phyloP scores from a whole-genome alignment of 2,888 invertebrate species.

The Sinhomidia bicolor region DNA sequence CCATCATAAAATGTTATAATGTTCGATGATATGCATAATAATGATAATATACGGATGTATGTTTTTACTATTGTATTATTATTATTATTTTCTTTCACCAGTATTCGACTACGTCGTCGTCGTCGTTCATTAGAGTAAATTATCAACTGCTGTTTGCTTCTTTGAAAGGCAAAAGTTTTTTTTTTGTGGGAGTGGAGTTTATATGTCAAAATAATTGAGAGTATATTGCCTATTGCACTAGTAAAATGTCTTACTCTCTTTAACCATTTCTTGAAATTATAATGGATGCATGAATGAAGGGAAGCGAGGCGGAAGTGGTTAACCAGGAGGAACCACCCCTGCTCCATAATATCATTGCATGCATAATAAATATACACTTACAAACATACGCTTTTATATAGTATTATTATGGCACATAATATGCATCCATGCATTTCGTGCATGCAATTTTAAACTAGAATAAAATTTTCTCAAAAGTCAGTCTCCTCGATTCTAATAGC shows the following conservation, averaged over 20 bases:
- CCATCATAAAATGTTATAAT: background rate
- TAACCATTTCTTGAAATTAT: background rate
- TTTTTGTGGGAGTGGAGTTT: background rate
- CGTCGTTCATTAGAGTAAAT: background rate
- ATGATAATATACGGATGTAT: background rate
- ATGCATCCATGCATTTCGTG: too few species aligned
- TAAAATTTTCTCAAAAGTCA: background rate
- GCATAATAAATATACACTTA: too few species aligned
- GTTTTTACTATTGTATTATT: background rate
- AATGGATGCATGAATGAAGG: slow-evolving; percentile 38
- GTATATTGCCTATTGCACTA: background rate
- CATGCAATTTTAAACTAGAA: background rate
- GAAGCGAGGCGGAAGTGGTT: slow-evolving; percentile 66
- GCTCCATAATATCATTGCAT: slow-evolving; percentile 11
- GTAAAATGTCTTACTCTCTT: background rate
- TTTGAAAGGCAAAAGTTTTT: background rate
- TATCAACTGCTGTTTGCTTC: background rate
- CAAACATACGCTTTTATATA: too few species aligned
- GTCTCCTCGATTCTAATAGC: background rate
- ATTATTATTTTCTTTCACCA: background rate
- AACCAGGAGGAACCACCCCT: slow-evolving; percentile 62
- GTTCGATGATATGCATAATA: background rate
- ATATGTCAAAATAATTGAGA: background rate
- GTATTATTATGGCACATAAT: too few species aligned
- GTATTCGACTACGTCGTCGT: background rate